A percentile compares a stretch with the other conserved stretches of the same genome.
Conservation (phyloP, 2,888 invertebrate genomes). For the Clivina fossor region DNA sequence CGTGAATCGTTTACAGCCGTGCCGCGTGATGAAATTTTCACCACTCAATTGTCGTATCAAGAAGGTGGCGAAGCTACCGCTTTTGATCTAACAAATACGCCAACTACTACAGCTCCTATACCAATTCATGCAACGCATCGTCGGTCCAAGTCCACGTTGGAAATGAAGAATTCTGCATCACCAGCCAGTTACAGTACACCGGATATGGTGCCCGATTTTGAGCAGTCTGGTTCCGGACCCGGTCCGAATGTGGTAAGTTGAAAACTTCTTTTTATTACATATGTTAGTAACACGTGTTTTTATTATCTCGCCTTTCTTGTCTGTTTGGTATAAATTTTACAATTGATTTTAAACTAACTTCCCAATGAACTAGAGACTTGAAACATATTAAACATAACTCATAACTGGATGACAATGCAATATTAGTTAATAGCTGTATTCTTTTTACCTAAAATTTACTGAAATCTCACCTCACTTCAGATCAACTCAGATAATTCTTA, state of each 20-base stretch:
- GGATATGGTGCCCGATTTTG: constrained; percentile 64
- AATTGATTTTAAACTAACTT: too few relatives aligned
- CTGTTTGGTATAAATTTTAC: too few relatives aligned
- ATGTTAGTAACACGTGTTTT: neutral
- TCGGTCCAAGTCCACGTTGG: constrained; percentile 50
- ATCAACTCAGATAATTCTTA: too few relatives aligned
- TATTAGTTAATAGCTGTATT: too few relatives aligned
- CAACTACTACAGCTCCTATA: constrained; percentile 47
- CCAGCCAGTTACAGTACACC: constrained; percentile 52
- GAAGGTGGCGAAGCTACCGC: constrained; percentile 36
- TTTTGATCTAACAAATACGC: too few relatives aligned
- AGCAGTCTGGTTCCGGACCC: constrained; percentile 11
- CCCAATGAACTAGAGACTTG: too few relatives aligned
- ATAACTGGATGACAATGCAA: too few relatives aligned
- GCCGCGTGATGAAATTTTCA: constrained; percentile 8
- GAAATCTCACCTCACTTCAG: too few relatives aligned
- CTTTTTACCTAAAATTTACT: too few relatives aligned
- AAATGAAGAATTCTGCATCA: constrained; percentile 46
- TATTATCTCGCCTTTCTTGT: too few relatives aligned
- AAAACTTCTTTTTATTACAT: neutral
- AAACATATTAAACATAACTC: too few relatives aligned
- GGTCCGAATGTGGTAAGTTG: constrained; percentile 22
- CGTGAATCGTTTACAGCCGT: constrained; percentile 42
- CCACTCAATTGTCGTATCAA: constrained; percentile 19
- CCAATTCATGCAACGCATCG: constrained; percentile 52